Conservation (phyloP, 2,888 invertebrate genomes). For the Limnephilus auricula region DNA sequence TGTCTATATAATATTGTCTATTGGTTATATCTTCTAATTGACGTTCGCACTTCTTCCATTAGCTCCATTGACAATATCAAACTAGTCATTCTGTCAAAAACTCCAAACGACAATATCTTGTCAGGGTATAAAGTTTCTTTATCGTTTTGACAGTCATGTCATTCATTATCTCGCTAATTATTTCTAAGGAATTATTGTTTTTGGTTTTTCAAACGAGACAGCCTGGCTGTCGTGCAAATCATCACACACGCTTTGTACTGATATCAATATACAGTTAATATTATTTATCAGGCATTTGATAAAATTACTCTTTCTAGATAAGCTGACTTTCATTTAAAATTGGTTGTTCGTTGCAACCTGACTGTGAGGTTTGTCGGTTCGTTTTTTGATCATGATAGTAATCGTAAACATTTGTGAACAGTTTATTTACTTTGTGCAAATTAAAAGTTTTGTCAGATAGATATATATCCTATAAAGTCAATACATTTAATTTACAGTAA, state of each 20-base stretch:
- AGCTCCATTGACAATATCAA: too few species aligned
- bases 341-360: not conserved
- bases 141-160: not conserved
- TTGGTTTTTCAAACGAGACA: conserved; percentile 13
- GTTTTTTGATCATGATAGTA: not conserved
- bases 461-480: not conserved
- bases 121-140: too few species aligned
- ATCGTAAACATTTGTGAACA: not conserved
- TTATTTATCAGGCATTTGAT: not conserved
- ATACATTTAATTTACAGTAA: not conserved
- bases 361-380: not conserved
- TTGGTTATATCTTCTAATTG: not conserved
- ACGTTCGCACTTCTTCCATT: too few species aligned
- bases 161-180: not conserved
- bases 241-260: not conserved
- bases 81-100: too few species aligned
- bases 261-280: not conserved
- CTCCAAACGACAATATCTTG: not conserved
- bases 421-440: not conserved
- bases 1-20: not conserved
- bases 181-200: not conserved
- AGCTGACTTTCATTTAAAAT: not conserved
- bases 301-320: not conserved
- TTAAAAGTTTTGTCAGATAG: not conserved
- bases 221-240: conserved; percentile 42